Percentiles rank a stretch among this genome's conserved stretches.
Evolutionary conservation across 1,140 invertebrate genomes (phyloP).

Genomic region (Chymomyza costata): DNA sequence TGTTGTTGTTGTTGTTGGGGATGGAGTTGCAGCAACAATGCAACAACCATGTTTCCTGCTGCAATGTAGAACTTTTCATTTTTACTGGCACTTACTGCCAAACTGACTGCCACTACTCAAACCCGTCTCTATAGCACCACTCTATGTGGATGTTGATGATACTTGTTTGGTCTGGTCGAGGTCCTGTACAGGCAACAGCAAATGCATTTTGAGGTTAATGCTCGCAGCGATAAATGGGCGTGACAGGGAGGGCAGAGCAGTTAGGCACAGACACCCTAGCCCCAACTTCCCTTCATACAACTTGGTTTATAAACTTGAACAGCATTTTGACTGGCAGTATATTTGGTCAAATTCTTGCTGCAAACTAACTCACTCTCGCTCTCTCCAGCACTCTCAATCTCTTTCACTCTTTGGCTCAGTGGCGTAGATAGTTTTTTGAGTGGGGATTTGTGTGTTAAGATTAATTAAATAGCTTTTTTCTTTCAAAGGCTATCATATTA

Average conservation of each 20-base stretch:
- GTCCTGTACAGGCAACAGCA: constrained; percentile 27
- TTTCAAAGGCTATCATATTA: too few species aligned
- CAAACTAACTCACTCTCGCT: not conserved
- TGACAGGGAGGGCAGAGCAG: constrained; percentile 26
- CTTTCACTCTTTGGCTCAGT: constrained; percentile 21
- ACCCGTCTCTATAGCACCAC: too few species aligned
- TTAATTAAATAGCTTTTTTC: too few species aligned
- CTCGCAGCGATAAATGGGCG: constrained; percentile 54
- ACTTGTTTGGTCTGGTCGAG: too few species aligned
- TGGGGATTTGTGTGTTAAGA: too few species aligned
- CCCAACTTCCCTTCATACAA: constrained; percentile 13
- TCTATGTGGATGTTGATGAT: too few species aligned
- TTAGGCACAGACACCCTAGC: not conserved
- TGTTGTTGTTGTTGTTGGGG: too few species aligned
- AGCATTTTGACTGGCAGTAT: constrained; percentile 49
- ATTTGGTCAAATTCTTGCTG: constrained; percentile 45
- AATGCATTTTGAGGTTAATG: constrained; percentile 68
- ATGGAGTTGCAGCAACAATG: too few species aligned
- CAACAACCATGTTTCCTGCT: too few species aligned
- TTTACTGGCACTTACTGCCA: constrained; percentile 48
- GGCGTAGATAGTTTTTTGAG: too few species aligned
- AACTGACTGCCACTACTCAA: constrained; percentile 4
- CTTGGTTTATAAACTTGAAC: constrained; percentile 60
- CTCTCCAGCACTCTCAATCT: constrained; percentile 1
- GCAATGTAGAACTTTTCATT: constrained; percentile 60